Conservation (phyloP, 2,113 vertebrate species). For the Rissa tridactyla region DNA sequence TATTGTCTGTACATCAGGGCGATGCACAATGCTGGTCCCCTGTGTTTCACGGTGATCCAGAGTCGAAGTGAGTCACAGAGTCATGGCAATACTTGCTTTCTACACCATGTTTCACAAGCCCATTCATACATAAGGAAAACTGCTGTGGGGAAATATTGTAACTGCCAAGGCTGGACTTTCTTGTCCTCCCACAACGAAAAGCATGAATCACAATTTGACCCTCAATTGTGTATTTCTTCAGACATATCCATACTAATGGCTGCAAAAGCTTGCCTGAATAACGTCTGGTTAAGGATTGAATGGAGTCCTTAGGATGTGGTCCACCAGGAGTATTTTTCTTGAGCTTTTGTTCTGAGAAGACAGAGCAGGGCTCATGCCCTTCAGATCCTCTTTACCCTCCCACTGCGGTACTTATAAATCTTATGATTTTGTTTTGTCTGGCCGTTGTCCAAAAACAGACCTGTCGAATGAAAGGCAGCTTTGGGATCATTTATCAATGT, state of each 20-base stretch:
- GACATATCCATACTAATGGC: neutral
- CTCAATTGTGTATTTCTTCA: neutral
- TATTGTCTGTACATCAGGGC: neutral
- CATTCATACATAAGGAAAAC: neutral
- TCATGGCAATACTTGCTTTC: neutral
- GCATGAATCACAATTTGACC: neutral
- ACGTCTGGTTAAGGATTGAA: neutral
- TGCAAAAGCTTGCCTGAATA: neutral
- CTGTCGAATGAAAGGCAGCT: constrained; percentile 69
- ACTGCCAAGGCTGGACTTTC: neutral
- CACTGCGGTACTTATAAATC: constrained; percentile 73
- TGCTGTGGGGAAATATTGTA: neutral
- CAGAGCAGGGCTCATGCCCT: constrained; percentile 37
- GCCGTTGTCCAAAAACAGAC: constrained; percentile 74
- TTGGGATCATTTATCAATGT: constrained; percentile 81
- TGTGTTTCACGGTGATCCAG: neutral
- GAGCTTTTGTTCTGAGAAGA: neutral
- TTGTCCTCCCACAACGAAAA: neutral
- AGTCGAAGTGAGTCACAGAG: neutral
- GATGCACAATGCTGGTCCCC: neutral
- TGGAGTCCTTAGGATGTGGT: neutral
- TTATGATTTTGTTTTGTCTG: constrained; percentile 79
- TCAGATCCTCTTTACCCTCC: constrained; percentile 64
- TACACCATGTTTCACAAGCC: neutral
- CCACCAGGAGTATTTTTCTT: neutral